Evolutionary conservation across 2,888 invertebrate species (phyloP).

Genomic region (Drosophila paranaensis): DNA sequence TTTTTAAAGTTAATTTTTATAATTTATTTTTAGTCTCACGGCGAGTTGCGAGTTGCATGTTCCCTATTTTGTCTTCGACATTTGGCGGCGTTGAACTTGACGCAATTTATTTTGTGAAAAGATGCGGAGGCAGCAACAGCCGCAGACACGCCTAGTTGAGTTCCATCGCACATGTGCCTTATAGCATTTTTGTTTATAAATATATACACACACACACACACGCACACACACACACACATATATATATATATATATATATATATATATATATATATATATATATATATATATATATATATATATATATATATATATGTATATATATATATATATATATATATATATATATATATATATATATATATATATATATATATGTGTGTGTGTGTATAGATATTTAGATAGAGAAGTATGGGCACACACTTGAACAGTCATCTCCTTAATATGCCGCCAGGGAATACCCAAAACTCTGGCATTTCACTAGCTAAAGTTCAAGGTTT

Average conservation of each 20-base stretch:
- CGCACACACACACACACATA: no score
- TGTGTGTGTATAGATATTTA: slow-evolving; percentile 17
- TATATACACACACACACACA: slow-evolving; percentile 6
- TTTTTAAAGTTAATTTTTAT: slow-evolving; percentile 37
- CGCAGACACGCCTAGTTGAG: slow-evolving; percentile 71
- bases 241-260: no score
- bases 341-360: no score
- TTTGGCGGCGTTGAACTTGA: slow-evolving; percentile 79
- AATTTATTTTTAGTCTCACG: slow-evolving; percentile 71
- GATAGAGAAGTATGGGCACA: slow-evolving; percentile 18
- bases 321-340: slow-evolving; percentile 10
- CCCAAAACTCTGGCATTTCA: slow-evolving; percentile 40
- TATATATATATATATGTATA: no score
- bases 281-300: no score
- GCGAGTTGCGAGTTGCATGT: slow-evolving; percentile 52
- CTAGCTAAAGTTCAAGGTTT: slow-evolving; percentile 44
- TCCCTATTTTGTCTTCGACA: slow-evolving; percentile 72
- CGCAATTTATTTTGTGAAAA: slow-evolving; percentile 79
- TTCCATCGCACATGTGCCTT: slow-evolving; percentile 62
- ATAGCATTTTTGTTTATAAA: slow-evolving; percentile 50
- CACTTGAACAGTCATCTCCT: slow-evolving; percentile 41
- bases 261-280: no score
- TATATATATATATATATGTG: no score
- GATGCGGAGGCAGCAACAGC: slow-evolving; percentile 39
- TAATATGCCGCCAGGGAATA: slow-evolving; percentile 64